phyloP scores from a whole-genome alignment of 2,888 invertebrate species.

The Hemithea aestivaria region DNA sequence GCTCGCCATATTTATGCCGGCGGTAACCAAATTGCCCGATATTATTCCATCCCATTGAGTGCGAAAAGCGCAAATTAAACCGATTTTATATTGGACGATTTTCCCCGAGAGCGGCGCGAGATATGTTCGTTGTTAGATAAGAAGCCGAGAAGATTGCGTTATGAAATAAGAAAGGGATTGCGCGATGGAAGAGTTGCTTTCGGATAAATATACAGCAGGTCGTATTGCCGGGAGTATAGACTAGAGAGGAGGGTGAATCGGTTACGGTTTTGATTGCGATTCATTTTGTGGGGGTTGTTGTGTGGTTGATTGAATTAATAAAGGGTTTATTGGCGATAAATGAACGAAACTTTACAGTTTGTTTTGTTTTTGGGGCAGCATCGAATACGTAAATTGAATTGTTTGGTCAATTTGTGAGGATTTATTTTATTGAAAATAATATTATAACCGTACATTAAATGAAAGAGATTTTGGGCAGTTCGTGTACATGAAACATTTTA shows the following conservation, averaged over 20 bases:
- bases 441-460: too few species aligned
- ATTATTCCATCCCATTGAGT: slow-evolving; percentile 80
- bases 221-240: slow-evolving; percentile 14
- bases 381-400: neutral
- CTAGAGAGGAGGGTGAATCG: slow-evolving; percentile 40
- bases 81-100: slow-evolving; percentile 80
- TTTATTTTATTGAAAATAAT: neutral
- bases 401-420: neutral
- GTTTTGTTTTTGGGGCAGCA: slow-evolving; percentile 8
- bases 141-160: slow-evolving; percentile 74
- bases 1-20: slow-evolving; percentile 77
- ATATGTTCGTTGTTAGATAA: slow-evolving; percentile 76
- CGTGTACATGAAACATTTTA: too few species aligned
- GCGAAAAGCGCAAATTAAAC: slow-evolving; percentile 80
- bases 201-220: slow-evolving; percentile 46
- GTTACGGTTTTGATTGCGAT: slow-evolving; percentile 51
- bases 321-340: slow-evolving; percentile 19
- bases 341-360: slow-evolving; percentile 11
- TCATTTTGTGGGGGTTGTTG: slow-evolving; percentile 40
- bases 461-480: too few species aligned
- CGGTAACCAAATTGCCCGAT: slow-evolving; percentile 80
- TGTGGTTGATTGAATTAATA: slow-evolving; percentile 32
- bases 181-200: slow-evolving; percentile 69
- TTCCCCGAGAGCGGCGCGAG: slow-evolving; percentile 72
- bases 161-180: slow-evolving; percentile 78